Evolutionary conservation across 2,113 vertebrate species (phyloP).

Genomic region (Athene cunicularia): DNA sequence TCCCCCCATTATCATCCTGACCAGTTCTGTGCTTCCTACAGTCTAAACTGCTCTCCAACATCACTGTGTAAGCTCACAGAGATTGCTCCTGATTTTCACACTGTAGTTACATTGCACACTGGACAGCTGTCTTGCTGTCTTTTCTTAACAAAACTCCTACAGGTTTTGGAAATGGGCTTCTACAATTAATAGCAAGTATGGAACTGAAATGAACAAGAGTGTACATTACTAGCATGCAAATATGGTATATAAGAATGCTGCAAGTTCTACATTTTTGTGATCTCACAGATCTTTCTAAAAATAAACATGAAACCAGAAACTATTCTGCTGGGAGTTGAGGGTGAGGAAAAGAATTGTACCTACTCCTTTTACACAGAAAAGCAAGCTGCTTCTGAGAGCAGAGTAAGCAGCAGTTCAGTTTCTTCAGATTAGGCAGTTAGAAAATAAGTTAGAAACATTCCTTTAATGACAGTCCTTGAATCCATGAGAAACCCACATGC

Average conservation of each 20-base stretch:
- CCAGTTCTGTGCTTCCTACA: not conserved
- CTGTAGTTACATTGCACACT: rapidly evolving
- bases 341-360: not conserved
- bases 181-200: not conserved
- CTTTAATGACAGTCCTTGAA: not conserved
- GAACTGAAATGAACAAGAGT: not conserved
- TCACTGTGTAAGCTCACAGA: rapidly evolving
- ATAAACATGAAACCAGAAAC: not conserved
- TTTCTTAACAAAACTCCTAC: not conserved
- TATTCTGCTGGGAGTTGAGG: not conserved
- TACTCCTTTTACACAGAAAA: not conserved
- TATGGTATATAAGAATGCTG: not conserved
- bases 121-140: not conserved
- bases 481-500: not conserved
- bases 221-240: not conserved
- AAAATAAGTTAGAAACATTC: not conserved
- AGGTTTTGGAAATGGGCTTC: not conserved
- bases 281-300: not conserved
- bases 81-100: not conserved
- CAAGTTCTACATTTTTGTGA: not conserved
- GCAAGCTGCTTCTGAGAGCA: not conserved
- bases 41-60: not conserved
- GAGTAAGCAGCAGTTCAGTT: not conserved
- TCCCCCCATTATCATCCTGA: rapidly evolving
- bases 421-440: not conserved